phyloP scores from a whole-genome alignment of 2,888 invertebrate species.

The Rosalia funebris region DNA sequence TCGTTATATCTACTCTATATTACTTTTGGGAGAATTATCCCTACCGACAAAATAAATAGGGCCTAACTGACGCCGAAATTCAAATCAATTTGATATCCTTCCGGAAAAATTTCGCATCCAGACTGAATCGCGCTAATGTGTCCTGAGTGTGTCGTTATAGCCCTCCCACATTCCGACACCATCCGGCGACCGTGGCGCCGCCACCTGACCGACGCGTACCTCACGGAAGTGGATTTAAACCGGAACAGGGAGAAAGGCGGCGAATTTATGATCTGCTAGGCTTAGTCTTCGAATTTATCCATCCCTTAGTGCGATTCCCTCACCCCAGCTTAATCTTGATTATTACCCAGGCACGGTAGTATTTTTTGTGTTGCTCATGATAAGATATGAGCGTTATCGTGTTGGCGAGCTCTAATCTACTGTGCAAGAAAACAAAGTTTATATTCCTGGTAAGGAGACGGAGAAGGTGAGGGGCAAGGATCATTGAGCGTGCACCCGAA shows the following conservation, averaged over 20 bases:
- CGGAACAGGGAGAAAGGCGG: slow-evolving; percentile 50
- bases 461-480: too few relatives aligned
- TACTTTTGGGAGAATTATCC: too few relatives aligned
- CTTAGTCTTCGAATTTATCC: slow-evolving; percentile 59
- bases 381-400: slow-evolving; percentile 50
- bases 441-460: too few relatives aligned
- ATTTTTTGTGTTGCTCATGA: slow-evolving; percentile 50
- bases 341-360: slow-evolving; percentile 55
- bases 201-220: slow-evolving; percentile 48
- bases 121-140: slow-evolving; percentile 44
- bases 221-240: slow-evolving; percentile 58
- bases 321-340: slow-evolving; percentile 60
- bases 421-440: slow-evolving; percentile 34
- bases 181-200: slow-evolving; percentile 35
- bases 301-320: slow-evolving; percentile 52
- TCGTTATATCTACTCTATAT: too few relatives aligned
- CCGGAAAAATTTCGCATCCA: slow-evolving; percentile 20
- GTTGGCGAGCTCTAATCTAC: slow-evolving; percentile 45
- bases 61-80: slow-evolving; percentile 7
- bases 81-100: slow-evolving; percentile 29
- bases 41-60: not conserved
- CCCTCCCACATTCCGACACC: slow-evolving; percentile 20
- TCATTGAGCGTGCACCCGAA: too few relatives aligned
- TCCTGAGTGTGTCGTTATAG: slow-evolving; percentile 46
- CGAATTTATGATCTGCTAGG: slow-evolving; percentile 60